These are phyloP conservation scores for Alaudala cheleensis DNA, from an alignment of 2,113 vertebrate species.

Conservation along the genomic window DNA sequence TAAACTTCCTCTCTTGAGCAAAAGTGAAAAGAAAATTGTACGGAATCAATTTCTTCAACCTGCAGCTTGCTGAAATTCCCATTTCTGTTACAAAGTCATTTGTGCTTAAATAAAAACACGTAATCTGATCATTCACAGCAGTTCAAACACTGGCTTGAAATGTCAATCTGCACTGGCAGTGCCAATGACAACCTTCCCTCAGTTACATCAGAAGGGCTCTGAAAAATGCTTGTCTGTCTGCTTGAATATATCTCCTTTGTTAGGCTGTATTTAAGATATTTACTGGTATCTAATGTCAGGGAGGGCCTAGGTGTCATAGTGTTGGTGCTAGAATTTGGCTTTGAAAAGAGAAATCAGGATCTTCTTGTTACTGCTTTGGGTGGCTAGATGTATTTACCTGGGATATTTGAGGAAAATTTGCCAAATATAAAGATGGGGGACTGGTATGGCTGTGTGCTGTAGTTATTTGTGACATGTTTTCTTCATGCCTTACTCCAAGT, in stretches of 20 bases:
- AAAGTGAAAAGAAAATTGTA: slow-evolving; percentile 43
- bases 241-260: not conserved
- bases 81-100: slow-evolving; percentile 49
- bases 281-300: not conserved
- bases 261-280: not conserved
- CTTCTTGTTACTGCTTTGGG: not conserved
- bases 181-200: not conserved
- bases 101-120: not conserved
- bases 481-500: not conserved
- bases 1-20: slow-evolving; percentile 38
- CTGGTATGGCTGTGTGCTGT: not conserved
- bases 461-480: not conserved
- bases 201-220: not conserved
- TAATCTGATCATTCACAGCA: not conserved
- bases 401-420: not conserved
- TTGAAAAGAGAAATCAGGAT: not conserved
- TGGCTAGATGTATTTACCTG: not conserved
- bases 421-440: not conserved
- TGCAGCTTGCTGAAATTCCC: slow-evolving; percentile 24
- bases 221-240: not conserved
- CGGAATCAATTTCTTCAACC: slow-evolving; percentile 49
- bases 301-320: not conserved
- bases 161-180: not conserved
- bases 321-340: not conserved
- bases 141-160: not conserved